Evolutionary conservation across 2,113 vertebrate genomes (phyloP), one percentile per base, ranked within the genome.

Genomic region (Pteruthius melanotis): DNA sequence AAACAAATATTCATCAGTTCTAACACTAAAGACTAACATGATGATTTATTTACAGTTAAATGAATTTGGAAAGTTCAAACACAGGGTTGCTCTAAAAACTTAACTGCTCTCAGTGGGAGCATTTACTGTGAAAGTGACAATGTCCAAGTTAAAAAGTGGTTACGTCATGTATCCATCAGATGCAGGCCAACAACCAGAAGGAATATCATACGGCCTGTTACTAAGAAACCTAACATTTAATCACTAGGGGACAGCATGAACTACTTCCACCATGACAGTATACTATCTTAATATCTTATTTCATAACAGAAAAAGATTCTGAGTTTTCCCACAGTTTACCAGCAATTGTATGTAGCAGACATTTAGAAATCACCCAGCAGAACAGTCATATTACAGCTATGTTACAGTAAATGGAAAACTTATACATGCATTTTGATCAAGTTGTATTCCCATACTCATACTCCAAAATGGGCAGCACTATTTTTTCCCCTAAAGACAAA

Each of bases 291-390:
- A 13, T 15, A 45, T 14, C 30, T 84, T 59, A 39, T 30, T 94
- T 89, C 30, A 10, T 44, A 81, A 83, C 44, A 80, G 26, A 14
- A 68, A 47, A 75, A 63, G 33, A 52, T 37, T 68, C 39, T 49
- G 33, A 72, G 30, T 77, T 74, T 86, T 45, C 26, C 27, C 71
- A 30, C n/a, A 40, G 64, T 45, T 78, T 44, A 60, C 21, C 27
- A 82, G 27, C 40, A 56, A 54, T 56, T 33, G 44, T 1, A 0
- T 5, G 40, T 42, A 44, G 52, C 0, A 78, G 35, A 50, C 23
- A 11, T 49, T 65, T n/a, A 87, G 56, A 90, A 70, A 30, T 61
- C 45, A 85, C 8, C 9, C 18, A 87, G 71, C 13, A 52, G 16
- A 70, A 77, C 24, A 78, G 27, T 42, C 19, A 68, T 21, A 6